Evolutionary conservation across 2,113 vertebrate genomes (phyloP).

Genomic region (Poecilia latipinna): DNA sequence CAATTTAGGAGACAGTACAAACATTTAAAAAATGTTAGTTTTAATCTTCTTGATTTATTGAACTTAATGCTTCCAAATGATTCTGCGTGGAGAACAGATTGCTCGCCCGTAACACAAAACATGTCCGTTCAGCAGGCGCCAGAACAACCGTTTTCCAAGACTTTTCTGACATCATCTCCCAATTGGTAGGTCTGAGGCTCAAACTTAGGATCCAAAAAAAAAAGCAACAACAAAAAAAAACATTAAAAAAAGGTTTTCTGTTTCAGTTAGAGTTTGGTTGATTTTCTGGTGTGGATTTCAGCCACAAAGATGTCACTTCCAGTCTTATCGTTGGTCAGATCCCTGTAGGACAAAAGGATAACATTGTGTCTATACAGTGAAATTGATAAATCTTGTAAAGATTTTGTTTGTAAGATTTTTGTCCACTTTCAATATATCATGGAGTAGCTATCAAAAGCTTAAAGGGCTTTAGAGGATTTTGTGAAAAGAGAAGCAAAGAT

Average conservation of each 20-base stretch:
- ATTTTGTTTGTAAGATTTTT: neutral
- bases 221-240: no score
- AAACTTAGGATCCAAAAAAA: neutral
- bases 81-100: no score
- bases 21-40: no score
- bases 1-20: no score
- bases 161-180: no score
- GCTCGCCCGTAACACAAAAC: no score
- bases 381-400: neutral
- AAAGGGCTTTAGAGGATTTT: neutral
- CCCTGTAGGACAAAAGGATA: neutral
- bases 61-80: no score
- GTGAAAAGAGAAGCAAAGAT: neutral
- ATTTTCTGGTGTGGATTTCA: conserved; percentile 11
- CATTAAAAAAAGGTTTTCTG: neutral
- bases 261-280: conserved; percentile 34
- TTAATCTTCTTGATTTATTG: no score
- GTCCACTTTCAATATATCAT: no score
- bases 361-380: neutral
- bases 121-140: neutral
- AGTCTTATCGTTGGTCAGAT: neutral
- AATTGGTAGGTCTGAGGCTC: neutral
- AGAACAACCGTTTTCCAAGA: neutral
- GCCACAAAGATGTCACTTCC: conserved; percentile 3
- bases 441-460: no score